Percentiles rank a stretch among this genome's conserved stretches.
Conservation (phyloP, 2,797 vertebrate species). For the Gallinago solitaria region DNA sequence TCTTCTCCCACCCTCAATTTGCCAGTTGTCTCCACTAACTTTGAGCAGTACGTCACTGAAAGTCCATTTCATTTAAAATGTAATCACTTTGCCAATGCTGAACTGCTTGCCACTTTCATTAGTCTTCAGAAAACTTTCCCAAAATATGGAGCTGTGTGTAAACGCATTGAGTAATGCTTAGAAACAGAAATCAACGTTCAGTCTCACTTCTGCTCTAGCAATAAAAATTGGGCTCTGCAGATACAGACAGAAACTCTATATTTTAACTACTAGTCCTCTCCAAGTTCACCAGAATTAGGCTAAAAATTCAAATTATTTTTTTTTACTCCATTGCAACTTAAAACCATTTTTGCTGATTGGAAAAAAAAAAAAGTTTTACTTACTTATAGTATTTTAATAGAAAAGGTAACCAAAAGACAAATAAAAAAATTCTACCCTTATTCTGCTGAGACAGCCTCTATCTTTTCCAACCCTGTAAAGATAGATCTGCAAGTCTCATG, state of each 20-base stretch:
- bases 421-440: background rate
- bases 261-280: background rate
- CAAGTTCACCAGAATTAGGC: background rate
- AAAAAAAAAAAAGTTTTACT: background rate
- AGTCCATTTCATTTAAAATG: slow-evolving; percentile 65
- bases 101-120: slow-evolving; percentile 40
- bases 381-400: background rate
- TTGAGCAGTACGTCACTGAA: slow-evolving; percentile 46
- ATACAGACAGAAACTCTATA: background rate
- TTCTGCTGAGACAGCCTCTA: slow-evolving; percentile 41
- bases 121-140: slow-evolving; percentile 28
- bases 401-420: background rate
- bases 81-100: slow-evolving; percentile 21
- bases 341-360: background rate
- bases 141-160: slow-evolving; percentile 18
- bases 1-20: slow-evolving; percentile 64
- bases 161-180: background rate
- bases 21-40: slow-evolving; percentile 61
- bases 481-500: slow-evolving; percentile 48
- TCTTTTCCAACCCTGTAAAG: background rate
- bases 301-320: background rate
- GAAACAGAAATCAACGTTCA: background rate
- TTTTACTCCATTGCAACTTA: background rate
- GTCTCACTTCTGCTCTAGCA: background rate
- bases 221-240: background rate